Percentiles rank a stretch among this genome's conserved stretches.
Conservation (phyloP, 2,888 invertebrate species). For the Pherbina coryleti region DNA sequence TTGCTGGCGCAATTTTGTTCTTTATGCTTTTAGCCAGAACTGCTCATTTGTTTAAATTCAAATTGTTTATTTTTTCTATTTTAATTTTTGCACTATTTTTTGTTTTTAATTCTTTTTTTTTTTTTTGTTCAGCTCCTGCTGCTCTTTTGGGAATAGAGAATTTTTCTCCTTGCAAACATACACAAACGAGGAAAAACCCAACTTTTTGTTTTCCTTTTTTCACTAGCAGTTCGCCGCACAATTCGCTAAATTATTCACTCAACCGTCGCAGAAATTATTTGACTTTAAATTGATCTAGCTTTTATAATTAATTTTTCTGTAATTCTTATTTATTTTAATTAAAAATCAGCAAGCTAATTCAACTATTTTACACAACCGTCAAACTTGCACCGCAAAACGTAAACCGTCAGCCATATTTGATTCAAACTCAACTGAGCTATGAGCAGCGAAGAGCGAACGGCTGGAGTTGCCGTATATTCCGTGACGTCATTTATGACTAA, state of each 20-base stretch:
- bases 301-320: slow-evolving; percentile 16
- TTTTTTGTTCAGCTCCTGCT: neutral
- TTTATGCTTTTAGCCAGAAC: too few species aligned
- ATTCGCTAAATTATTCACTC: neutral
- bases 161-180: slow-evolving; percentile 27
- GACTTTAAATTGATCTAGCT: neutral
- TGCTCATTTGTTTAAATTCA: too few species aligned
- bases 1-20: too few species aligned
- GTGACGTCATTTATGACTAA: too few species aligned
- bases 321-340: slow-evolving; percentile 21
- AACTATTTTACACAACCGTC: slow-evolving; percentile 16
- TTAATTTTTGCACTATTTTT: neutral
- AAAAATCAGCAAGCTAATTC: slow-evolving; percentile 10
- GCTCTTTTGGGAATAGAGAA: slow-evolving; percentile 23
- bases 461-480: slow-evolving; percentile 23
- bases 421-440: neutral
- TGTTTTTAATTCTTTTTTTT: neutral
- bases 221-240: neutral
- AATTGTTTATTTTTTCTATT: neutral
- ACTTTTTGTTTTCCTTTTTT: neutral
- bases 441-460: neutral
- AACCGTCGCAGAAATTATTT: neutral
- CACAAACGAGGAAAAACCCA: neutral
- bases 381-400: slow-evolving; percentile 24
- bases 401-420: slow-evolving; percentile 37